Percentiles rank a stretch among this genome's conserved stretches.
phyloP scores from a whole-genome alignment of 2,113 vertebrate species.

The Sapayoa aenigma region DNA sequence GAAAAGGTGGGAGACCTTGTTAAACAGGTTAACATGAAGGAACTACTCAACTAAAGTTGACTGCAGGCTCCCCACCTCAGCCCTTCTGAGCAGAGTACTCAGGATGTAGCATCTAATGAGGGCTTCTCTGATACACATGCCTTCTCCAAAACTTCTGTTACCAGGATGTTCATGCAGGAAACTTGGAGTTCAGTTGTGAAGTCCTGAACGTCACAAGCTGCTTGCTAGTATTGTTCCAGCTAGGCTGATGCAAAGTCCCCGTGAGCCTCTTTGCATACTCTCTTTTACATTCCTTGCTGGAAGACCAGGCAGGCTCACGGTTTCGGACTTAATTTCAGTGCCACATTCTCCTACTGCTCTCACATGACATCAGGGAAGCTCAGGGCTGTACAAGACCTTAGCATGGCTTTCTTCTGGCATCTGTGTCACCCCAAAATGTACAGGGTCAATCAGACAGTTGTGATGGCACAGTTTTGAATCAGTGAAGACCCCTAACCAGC shows the following conservation, averaged over 20 bases:
- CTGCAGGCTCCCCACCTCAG: background rate
- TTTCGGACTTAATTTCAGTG: background rate
- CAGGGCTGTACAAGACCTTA: background rate
- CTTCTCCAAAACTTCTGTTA: background rate
- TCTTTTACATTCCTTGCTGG: background rate
- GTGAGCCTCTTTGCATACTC: background rate
- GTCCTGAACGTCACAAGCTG: background rate
- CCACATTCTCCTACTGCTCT: background rate
- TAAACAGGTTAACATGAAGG: background rate
- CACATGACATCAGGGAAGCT: background rate
- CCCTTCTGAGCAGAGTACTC: background rate
- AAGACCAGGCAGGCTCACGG: rapidly evolving
- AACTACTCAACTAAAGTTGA: background rate
- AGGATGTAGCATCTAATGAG: no score
- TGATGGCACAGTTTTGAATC: background rate
- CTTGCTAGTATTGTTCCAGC: background rate
- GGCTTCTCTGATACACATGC: no score
- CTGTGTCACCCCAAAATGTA: background rate
- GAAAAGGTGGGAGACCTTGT: background rate
- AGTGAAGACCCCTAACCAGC: background rate
- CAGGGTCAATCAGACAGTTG: background rate
- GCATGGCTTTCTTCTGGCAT: background rate
- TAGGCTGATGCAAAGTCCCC: background rate
- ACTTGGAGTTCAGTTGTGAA: background rate
- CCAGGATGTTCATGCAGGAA: background rate